A percentile compares a stretch with the other conserved stretches of the same genome.
Conservation (phyloP, 1,140 invertebrate genomes). For the Mamestra configurata region DNA sequence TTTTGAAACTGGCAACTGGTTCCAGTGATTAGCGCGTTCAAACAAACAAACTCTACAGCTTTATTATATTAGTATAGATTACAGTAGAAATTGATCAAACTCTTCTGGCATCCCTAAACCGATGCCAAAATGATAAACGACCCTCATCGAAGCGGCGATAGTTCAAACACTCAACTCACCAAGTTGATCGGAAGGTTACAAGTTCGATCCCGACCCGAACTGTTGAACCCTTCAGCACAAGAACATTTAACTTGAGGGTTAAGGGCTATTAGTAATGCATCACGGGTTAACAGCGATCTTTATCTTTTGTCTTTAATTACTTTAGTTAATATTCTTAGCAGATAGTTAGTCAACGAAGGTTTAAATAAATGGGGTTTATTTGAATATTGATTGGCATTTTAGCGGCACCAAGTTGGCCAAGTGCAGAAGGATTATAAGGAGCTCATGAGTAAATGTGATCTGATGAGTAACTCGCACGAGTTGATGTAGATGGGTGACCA, state of each 20-base stretch:
- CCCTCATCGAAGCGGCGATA: not conserved
- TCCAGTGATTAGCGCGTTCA: too few species aligned
- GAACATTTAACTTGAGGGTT: not conserved
- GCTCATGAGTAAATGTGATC: too few species aligned
- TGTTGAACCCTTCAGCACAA: constrained; percentile 6
- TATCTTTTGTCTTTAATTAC: constrained; percentile 25
- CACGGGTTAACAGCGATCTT: not conserved
- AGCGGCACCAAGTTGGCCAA: not conserved
- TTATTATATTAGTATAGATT: too few species aligned
- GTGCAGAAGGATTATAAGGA: too few species aligned
- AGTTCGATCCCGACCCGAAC: constrained; percentile 31
- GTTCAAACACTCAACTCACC: not conserved
- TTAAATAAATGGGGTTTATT: not conserved
- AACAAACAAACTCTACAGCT: too few species aligned
- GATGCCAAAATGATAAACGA: constrained; percentile 1
- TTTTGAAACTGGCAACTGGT: too few species aligned
- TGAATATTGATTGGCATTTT: not conserved
- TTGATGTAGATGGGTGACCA: too few species aligned
- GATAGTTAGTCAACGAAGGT: not conserved
- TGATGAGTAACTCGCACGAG: too few species aligned
- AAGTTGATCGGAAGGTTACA: constrained; percentile 30
- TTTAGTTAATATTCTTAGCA: constrained; percentile 8
- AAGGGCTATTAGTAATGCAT: constrained; percentile 3
- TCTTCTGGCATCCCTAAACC: not conserved
- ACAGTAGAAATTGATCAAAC: not conserved